These are phyloP conservation scores for Rhagophthalmus giganteus DNA, from an alignment of 2,888 invertebrate species.

Conservation along the genomic window DNA sequence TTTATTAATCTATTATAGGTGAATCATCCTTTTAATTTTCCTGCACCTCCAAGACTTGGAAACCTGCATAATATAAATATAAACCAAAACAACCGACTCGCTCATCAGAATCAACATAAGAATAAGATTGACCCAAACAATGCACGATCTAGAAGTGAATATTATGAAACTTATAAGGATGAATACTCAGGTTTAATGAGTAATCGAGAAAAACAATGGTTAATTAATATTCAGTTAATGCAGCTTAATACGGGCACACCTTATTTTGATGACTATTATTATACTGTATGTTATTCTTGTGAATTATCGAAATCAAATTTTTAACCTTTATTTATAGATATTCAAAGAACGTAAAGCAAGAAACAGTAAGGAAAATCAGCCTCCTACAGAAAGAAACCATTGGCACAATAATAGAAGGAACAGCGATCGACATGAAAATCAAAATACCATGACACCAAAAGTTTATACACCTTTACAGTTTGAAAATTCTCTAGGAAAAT, in stretches of 20 bases:
- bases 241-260: conserved; percentile 95
- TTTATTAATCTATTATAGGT: conserved; percentile 31
- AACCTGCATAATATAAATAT: conserved; percentile 27
- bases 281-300: conserved; percentile 62
- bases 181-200: conserved; percentile 94
- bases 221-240: conserved; percentile 91
- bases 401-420: conserved; percentile 56
- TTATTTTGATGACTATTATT: conserved; percentile 96
- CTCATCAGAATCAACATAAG: conserved; percentile 41
- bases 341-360: conserved; percentile 67
- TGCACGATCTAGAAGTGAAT: conserved; percentile 45
- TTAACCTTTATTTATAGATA: conserved; percentile 53
- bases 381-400: conserved; percentile 65
- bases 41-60: conserved; percentile 48
- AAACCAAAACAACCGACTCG: conserved; percentile 11
- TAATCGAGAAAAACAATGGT: conserved; percentile 91
- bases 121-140: conserved; percentile 17
- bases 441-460: conserved; percentile 58
- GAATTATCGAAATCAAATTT: neutral
- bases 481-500: conserved; percentile 92
- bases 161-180: conserved; percentile 56
- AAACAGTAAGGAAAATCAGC: conserved; percentile 60
- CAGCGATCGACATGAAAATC: conserved; percentile 58
- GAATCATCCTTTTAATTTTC: conserved; percentile 42
- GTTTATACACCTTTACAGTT: conserved; percentile 85